These are phyloP conservation scores for Coreius guichenoti DNA, from an alignment of 2,797 vertebrate species.

Conservation along the genomic window DNA sequence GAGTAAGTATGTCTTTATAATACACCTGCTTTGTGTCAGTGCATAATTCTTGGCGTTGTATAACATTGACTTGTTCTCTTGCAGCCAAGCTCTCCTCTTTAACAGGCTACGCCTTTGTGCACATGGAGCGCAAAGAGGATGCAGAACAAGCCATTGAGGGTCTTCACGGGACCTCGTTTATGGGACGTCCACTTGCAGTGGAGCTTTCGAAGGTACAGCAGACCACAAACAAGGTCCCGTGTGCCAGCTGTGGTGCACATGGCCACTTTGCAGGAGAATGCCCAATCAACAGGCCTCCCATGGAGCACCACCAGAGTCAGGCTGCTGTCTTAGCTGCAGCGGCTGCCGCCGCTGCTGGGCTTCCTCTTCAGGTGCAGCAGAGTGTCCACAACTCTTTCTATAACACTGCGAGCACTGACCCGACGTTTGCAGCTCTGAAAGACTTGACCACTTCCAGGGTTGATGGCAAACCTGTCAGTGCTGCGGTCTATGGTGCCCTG, in stretches of 20 bases:
- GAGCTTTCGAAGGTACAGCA: constrained; percentile 89
- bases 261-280: constrained; percentile 70
- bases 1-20: constrained; percentile 76
- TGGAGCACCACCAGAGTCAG: constrained; percentile 84
- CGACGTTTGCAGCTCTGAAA: constrained; percentile 81
- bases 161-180: constrained; percentile 93
- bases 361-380: constrained; percentile 83
- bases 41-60: background rate
- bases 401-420: constrained; percentile 81
- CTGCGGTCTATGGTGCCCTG: constrained; percentile 78
- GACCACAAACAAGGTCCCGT: constrained; percentile 67
- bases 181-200: constrained; percentile 92
- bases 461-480: constrained; percentile 73
- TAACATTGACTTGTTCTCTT: constrained; percentile 18
- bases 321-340: constrained; percentile 81
- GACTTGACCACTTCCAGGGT: constrained; percentile 78
- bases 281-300: constrained; percentile 66
- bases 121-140: constrained; percentile 97
- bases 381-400: constrained; percentile 84
- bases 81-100: constrained; percentile 84
- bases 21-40: background rate
- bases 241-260: constrained; percentile 66
- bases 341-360: constrained; percentile 79
- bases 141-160: constrained; percentile 90
- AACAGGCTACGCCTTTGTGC: constrained; percentile 95